Conservation (phyloP, 2,113 vertebrate species). For the Odocoileus virginianus region DNA sequence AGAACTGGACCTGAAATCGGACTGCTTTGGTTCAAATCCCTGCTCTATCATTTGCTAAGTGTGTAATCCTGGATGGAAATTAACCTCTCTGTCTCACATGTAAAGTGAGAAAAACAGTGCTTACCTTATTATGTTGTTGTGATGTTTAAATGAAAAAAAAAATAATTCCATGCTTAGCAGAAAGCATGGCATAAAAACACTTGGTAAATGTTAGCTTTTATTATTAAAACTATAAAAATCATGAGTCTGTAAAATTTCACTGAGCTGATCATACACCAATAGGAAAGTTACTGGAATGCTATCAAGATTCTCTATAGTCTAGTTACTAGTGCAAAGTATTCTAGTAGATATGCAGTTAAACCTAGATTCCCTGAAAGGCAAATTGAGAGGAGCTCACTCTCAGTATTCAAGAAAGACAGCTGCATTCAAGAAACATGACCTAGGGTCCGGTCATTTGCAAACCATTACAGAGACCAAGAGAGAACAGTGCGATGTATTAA, state of each 20-base stretch:
- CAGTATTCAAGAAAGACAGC: slow-evolving; percentile 1
- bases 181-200: not conserved
- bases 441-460: slow-evolving; percentile 35
- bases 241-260: not conserved
- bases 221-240: slow-evolving; percentile 42
- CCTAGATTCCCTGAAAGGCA: slow-evolving; percentile 27
- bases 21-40: not conserved
- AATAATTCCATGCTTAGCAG: not conserved
- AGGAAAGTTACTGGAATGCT: slow-evolving; percentile 16
- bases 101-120: not conserved
- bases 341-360: slow-evolving; percentile 19
- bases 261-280: not conserved
- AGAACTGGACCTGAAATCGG: not conserved
- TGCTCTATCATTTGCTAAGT: not conserved
- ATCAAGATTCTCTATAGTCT: not conserved
- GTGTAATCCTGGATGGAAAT: not conserved
- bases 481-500: not conserved
- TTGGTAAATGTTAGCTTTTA: not conserved
- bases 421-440: slow-evolving; percentile 15
- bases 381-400: slow-evolving; percentile 3
- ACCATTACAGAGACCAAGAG: not conserved
- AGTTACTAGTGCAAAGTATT: not conserved
- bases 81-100: not conserved
- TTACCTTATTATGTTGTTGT: not conserved
- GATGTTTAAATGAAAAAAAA: not conserved